Conservation (phyloP, 2,113 vertebrate genomes). For the human region GRCh38 chr11:114720501-114721000, state of each 20-base stretch:
- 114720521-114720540: background rate
- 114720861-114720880: background rate
- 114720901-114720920: background rate
- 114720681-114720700: background rate
- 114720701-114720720: background rate
- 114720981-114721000: slow-evolving; percentile 4
- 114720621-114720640: background rate
- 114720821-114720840: background rate
- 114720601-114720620: background rate
- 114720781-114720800: background rate
- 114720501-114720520: background rate
- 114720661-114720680: background rate
- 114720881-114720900: background rate
- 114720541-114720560: background rate
- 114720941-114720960: background rate
- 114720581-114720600: background rate
- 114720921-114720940: background rate
- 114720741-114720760: background rate
- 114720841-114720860: background rate
- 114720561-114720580: background rate
- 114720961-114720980: background rate
- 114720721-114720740: background rate
- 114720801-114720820: background rate
- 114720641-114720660: background rate
- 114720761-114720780: background rate